These are phyloP conservation scores for Ornithorhynchus anatinus DNA, from an alignment of 2,113 vertebrate species.

Conservation along the genomic window DNA sequence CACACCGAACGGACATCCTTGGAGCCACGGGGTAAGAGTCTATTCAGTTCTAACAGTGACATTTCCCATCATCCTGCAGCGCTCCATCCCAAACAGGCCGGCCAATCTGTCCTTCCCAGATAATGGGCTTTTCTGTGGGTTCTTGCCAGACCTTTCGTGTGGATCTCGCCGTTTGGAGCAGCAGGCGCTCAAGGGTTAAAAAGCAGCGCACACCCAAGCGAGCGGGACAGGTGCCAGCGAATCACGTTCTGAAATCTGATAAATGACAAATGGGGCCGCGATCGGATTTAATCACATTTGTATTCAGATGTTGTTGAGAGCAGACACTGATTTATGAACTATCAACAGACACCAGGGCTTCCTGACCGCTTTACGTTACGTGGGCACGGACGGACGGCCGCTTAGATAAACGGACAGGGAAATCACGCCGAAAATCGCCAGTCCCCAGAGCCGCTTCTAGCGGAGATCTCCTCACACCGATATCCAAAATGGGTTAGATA, in stretches of 20 bases:
- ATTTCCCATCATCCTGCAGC: too few species aligned
- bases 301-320: conserved; percentile 66
- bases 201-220: conserved; percentile 17
- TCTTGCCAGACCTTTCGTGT: too few species aligned
- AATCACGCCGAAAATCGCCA: conserved; percentile 58
- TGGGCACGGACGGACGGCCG: conserved; percentile 46
- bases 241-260: conserved; percentile 52
- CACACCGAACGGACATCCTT: too few species aligned
- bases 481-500: conserved; percentile 40
- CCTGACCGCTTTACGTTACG: conserved; percentile 54
- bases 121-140: too few species aligned
- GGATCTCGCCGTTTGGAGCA: neutral
- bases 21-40: too few species aligned
- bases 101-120: too few species aligned
- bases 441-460: conserved; percentile 47
- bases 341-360: conserved; percentile 66
- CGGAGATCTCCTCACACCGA: conserved; percentile 36
- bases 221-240: conserved; percentile 32
- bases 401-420: conserved; percentile 61
- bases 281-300: conserved; percentile 70
- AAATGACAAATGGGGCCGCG: conserved; percentile 52
- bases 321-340: conserved; percentile 66
- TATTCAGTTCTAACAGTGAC: too few species aligned
- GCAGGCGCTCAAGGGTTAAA: conserved; percentile 21
- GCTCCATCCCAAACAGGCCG: too few species aligned